Base-by-base conservation (phyloP, 2,797 vertebrate species). In the Epinephelus malabaricus region DNA sequence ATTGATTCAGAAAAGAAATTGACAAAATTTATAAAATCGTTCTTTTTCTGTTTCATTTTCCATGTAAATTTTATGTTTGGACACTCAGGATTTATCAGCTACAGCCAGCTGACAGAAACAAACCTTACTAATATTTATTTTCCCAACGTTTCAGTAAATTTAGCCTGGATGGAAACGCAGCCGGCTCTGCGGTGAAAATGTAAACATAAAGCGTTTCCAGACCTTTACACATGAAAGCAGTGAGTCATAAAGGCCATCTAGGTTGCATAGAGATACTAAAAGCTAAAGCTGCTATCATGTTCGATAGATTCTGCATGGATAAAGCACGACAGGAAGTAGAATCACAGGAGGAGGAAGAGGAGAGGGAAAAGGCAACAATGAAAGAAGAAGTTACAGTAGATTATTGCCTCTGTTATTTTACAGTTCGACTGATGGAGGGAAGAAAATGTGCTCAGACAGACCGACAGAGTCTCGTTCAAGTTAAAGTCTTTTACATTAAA, bases 231-330 rank as follows among this genome's bases (percentile, higher is more conserved):
- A 40, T 65, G 81, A 80, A 71, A 69, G 70, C 82, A 63, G 77
- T 51, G 78, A 66, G 51, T 79, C 45, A 81, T 65, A 88, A 90
- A 90, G 84, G 90, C 86, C 73, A 25, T 86, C 79, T 79, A 79
- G 82, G 79, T 93, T 92, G 92, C 91, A 93, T 92, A 92, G 91
- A 88, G 51, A 85, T 67, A 63, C 90, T 89, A 92, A 87, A 91
- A 69, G 79, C 74, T 79, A 86, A 91, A 90, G 88, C 78, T 76
- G 81, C 82, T 46, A 66, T 89, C 86, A 71, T 50, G 72, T 80
- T 68, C n/a, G 74, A 90, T 54, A 84, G 85, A 79, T 74, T 73
- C 69, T 68, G 72, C 83, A 79, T 66, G 64, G 86, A 79, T 76
- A 82, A 88, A 90, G 78, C 84, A 82, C 79, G 67, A 81, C 55